These are phyloP conservation scores for Phymanthus crucifer DNA, from an alignment of 92 coral and sea anemone genomes.

Conservation along the genomic window DNA sequence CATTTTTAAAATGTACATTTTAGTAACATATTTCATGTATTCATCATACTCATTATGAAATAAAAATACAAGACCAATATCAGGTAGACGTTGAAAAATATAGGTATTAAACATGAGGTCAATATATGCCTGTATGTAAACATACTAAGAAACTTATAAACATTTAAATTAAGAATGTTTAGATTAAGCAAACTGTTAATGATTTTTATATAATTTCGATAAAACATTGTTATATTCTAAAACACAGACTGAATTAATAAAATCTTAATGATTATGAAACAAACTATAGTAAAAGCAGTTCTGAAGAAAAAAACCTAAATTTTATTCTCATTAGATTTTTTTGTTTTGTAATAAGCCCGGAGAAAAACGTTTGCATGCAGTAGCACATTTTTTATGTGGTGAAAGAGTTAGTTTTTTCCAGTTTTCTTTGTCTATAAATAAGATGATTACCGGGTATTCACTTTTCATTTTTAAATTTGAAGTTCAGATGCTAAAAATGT, in stretches of 20 bases:
- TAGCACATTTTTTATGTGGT: too few species aligned
- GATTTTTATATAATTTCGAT: not conserved
- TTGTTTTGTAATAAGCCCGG: too few species aligned
- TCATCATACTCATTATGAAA: not conserved
- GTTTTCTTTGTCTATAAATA: too few species aligned
- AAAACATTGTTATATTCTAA: not conserved
- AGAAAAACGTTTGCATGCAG: too few species aligned
- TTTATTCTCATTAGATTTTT: not conserved
- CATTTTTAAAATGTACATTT: not conserved
- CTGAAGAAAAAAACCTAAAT: not conserved
- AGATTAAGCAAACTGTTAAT: not conserved
- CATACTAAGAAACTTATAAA: not conserved
- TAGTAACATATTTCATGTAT: not conserved
- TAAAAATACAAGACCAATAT: constrained; percentile 3
- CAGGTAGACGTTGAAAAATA: not conserved
- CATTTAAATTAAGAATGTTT: not conserved
- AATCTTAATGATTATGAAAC: not conserved
- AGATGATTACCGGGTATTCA: too few species aligned
- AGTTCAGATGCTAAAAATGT: not conserved
- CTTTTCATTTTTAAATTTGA: not conserved
- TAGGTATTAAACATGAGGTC: not conserved
- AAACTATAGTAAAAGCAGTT: not conserved
- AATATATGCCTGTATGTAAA: constrained; percentile 1
- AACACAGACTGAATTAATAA: not conserved
- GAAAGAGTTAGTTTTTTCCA: too few species aligned